Conservation (phyloP, 2,797 vertebrate genomes). For the Liparis tanakae region DNA sequence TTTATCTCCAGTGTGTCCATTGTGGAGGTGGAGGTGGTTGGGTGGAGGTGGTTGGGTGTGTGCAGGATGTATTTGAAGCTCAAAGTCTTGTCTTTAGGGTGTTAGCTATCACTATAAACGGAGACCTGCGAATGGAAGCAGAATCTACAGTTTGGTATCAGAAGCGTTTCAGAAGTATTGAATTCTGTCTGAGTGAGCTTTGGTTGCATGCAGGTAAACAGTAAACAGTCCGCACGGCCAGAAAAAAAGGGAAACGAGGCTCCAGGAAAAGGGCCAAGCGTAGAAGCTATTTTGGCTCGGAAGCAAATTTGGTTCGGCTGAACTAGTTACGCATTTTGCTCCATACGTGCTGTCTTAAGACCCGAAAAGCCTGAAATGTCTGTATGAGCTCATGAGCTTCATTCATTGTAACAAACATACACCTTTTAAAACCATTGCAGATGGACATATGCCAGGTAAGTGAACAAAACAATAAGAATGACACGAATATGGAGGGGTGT, state of each 20-base stretch:
- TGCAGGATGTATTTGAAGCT: neutral
- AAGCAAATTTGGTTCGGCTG: neutral
- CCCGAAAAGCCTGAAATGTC: neutral
- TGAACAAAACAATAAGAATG: too few species aligned
- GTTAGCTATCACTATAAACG: neutral
- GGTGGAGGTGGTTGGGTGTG: neutral
- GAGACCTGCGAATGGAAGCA: neutral
- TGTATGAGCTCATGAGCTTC: too few species aligned
- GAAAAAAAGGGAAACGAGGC: neutral
- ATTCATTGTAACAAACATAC: too few species aligned
- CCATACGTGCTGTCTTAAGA: neutral
- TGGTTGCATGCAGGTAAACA: neutral
- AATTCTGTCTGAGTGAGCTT: neutral
- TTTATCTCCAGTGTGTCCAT: constrained; percentile 33
- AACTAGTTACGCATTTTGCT: neutral
- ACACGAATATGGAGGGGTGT: too few species aligned
- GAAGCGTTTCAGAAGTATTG: neutral
- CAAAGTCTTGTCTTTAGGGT: neutral
- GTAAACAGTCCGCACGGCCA: neutral
- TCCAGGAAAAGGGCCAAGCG: neutral
- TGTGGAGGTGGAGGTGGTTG: neutral
- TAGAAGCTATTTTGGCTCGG: neutral
- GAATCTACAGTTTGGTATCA: neutral
- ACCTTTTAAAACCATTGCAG: too few species aligned
- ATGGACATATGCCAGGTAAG: too few species aligned